Conservation (phyloP, 2,888 invertebrate genomes). For the Yponomeuta cagnagella region DNA sequence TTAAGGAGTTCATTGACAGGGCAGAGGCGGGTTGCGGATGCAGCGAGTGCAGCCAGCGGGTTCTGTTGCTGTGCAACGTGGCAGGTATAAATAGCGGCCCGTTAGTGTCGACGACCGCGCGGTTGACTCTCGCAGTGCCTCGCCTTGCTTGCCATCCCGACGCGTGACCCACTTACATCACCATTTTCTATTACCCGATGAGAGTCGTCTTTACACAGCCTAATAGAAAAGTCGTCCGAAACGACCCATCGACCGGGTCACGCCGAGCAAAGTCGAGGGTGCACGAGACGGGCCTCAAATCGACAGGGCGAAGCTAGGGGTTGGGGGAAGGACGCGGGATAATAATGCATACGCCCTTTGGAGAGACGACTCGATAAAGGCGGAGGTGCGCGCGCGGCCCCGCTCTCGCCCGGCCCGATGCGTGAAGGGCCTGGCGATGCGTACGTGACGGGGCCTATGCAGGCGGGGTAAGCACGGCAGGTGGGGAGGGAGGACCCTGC, state of each 20-base stretch:
- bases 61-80: conserved; percentile 68
- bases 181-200: conserved; percentile 26
- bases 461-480: conserved; percentile 34
- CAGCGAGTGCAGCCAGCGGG: conserved; percentile 70
- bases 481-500: conserved; percentile 30
- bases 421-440: conserved; percentile 45
- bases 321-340: conserved; percentile 41
- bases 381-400: conserved; percentile 55
- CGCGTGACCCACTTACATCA: conserved; percentile 27
- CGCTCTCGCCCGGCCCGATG: conserved; percentile 25
- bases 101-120: conserved; percentile 74
- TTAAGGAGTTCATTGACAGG: conserved; percentile 68
- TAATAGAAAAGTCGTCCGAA: conserved; percentile 1
- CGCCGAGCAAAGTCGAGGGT: not conserved
- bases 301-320: conserved; percentile 22
- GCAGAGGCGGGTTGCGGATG: conserved; percentile 57
- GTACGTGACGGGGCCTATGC: conserved; percentile 59
- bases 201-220: not conserved
- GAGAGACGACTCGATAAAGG: conserved; percentile 50
- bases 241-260: conserved; percentile 15
- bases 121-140: conserved; percentile 10
- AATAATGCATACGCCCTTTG: conserved; percentile 66
- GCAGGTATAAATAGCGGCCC: conserved; percentile 75
- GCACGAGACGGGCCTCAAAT: not conserved
- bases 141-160: conserved; percentile 4